A percentile compares a stretch with the other conserved stretches of the same genome.
Conservation (phyloP, 2,797 vertebrate genomes). For the Microhierax caerulescens region DNA sequence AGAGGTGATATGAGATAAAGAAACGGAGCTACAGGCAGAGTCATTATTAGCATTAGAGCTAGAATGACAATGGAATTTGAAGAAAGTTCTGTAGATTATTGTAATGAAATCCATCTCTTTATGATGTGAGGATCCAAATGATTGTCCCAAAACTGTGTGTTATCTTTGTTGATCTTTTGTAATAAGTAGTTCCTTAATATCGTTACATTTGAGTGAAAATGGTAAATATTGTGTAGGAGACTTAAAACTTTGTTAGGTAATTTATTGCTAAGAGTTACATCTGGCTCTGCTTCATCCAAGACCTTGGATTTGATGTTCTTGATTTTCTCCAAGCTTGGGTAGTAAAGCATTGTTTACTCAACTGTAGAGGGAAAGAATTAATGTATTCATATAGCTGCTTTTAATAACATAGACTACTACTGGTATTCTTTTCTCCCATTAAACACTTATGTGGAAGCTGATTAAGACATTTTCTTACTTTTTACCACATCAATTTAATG, state of each 20-base stretch:
- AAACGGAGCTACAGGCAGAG: not conserved
- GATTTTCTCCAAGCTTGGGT: not conserved
- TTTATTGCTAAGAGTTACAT: not conserved
- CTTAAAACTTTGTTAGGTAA: not conserved
- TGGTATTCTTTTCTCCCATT: not conserved
- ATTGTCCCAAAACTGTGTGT: not conserved
- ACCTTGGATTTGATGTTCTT: not conserved
- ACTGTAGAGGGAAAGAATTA: slow-evolving; percentile 3
- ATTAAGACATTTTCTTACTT: slow-evolving; percentile 13
- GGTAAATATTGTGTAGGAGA: not conserved
- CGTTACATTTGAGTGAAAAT: not conserved
- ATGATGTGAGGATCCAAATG: not conserved
- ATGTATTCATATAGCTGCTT: not conserved
- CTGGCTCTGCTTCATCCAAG: not conserved
- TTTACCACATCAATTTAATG: not conserved
- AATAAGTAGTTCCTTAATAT: not conserved
- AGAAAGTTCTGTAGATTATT: not conserved
- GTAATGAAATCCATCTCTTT: not conserved
- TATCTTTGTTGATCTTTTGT: not conserved
- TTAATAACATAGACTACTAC: not conserved
- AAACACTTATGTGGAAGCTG: not conserved
- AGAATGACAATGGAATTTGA: not conserved
- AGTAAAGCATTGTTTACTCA: slow-evolving; percentile 26
- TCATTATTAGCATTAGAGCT: not conserved
- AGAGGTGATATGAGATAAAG: not conserved